A percentile compares a stretch with the other conserved stretches of the same genome.
These are phyloP conservation scores for Ellobium chinense DNA, from an alignment of 2,888 invertebrate genomes.

Conservation along the genomic window DNA sequence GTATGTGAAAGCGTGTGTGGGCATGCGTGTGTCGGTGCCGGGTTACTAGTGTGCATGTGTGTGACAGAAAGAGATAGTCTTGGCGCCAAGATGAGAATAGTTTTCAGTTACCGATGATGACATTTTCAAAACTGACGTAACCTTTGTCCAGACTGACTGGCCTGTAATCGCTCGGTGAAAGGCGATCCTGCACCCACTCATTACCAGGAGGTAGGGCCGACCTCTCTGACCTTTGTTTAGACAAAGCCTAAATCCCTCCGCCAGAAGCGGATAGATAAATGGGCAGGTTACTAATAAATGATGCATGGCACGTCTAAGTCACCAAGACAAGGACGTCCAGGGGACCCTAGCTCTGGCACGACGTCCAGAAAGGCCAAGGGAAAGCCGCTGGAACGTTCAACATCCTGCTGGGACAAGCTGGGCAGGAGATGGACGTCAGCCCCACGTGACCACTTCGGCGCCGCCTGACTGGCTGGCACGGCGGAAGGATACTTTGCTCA, in stretches of 20 bases:
- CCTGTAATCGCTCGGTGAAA: not conserved
- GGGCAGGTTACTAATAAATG: constrained; percentile 5
- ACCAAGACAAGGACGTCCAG: not conserved
- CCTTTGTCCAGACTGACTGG: not conserved
- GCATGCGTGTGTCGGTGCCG: too few relatives aligned
- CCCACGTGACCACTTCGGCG: constrained; percentile 2
- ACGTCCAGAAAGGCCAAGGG: not conserved
- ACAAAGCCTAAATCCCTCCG: not conserved
- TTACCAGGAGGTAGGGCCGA: not conserved
- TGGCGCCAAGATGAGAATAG: too few relatives aligned
- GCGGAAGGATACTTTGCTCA: not conserved
- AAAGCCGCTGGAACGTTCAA: not conserved
- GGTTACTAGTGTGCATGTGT: too few relatives aligned
- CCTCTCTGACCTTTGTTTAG: not conserved
- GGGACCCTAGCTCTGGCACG: not conserved
- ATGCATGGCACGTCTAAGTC: constrained; percentile 5
- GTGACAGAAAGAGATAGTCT: too few relatives aligned
- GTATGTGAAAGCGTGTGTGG: too few relatives aligned
- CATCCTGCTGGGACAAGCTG: not conserved
- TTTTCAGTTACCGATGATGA: too few relatives aligned
- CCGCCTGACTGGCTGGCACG: not conserved
- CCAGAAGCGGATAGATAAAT: too few relatives aligned
- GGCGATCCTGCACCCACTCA: not conserved
- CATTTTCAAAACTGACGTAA: not conserved
- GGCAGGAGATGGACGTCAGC: not conserved